Evolutionary conservation across 2,113 vertebrate genomes (phyloP).

Genomic region (Enhydra lutris): DNA sequence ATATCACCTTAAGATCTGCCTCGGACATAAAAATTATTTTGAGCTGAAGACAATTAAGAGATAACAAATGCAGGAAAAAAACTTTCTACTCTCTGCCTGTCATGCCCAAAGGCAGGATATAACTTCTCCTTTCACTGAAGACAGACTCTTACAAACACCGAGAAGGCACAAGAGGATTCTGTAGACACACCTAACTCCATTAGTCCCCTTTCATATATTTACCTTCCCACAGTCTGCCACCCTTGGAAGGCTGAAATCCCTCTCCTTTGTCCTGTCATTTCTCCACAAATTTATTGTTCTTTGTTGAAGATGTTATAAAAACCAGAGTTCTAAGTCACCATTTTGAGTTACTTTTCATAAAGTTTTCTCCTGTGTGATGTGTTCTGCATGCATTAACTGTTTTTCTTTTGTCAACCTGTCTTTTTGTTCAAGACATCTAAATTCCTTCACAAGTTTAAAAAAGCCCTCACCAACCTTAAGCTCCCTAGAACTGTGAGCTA

Average conservation of each 20-base stretch:
- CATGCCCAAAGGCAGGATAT: background rate
- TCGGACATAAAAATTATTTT: background rate
- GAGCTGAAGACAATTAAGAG: background rate
- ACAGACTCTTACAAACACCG: background rate
- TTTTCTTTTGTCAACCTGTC: background rate
- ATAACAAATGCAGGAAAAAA: background rate
- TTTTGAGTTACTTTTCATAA: background rate
- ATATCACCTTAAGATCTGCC: background rate
- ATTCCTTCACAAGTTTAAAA: background rate
- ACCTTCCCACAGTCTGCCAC: background rate
- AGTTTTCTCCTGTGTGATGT: background rate
- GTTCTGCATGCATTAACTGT: background rate
- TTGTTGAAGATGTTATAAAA: background rate
- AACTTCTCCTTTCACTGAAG: background rate
- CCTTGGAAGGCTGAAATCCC: background rate
- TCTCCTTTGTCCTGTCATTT: background rate
- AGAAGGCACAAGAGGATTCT: background rate
- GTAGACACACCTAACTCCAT: background rate
- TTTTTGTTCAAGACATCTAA: background rate
- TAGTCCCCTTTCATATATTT: background rate
- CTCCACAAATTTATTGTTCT: background rate
- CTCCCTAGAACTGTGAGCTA: background rate
- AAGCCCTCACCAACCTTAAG: background rate
- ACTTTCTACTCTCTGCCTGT: background rate
- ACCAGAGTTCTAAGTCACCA: background rate